A percentile compares a stretch with the other conserved stretches of the same genome.
Conservation (phyloP, 2,113 vertebrate species). For the Nothobranchius kuhntae region DNA sequence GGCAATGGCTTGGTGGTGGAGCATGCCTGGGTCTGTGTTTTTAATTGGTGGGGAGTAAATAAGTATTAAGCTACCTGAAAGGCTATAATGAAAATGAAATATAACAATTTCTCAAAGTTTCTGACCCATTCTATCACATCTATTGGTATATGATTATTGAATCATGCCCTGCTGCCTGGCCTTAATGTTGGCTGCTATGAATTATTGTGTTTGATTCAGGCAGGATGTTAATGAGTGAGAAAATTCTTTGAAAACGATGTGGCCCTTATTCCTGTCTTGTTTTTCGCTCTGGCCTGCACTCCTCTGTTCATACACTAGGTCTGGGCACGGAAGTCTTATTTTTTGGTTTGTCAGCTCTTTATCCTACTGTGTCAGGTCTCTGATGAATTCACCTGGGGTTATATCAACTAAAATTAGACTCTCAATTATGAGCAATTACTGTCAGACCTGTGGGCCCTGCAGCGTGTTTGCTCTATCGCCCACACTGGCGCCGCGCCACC, state of each 20-base stretch:
- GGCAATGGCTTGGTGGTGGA: too few species aligned
- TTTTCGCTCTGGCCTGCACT: slow-evolving; percentile 17
- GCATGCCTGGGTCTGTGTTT: too few species aligned
- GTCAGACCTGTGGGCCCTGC: slow-evolving; percentile 71
- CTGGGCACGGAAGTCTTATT: slow-evolving; percentile 53
- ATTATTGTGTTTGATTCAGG: neutral
- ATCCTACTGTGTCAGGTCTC: slow-evolving; percentile 74
- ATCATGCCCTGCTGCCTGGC: too few species aligned
- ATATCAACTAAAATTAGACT: slow-evolving; percentile 78
- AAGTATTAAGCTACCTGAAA: too few species aligned
- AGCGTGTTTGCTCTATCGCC: slow-evolving; percentile 64
- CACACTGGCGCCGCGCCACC: slow-evolving; percentile 53
- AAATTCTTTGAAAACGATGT: slow-evolving; percentile 1
- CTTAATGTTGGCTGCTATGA: neutral
- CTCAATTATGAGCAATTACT: slow-evolving; percentile 81
- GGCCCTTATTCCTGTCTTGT: slow-evolving; percentile 13
- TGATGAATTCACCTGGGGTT: slow-evolving; percentile 80
- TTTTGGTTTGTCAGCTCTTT: slow-evolving; percentile 63
- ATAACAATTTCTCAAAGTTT: too few species aligned
- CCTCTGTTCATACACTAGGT: slow-evolving; percentile 32
- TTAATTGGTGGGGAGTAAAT: too few species aligned
- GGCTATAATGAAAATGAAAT: too few species aligned
- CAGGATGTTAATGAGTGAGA: neutral
- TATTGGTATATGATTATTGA: too few species aligned
- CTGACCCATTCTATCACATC: too few species aligned